Evolutionary conservation across 92 coral and sea anemone genomes (phyloP), one percentile per base, ranked within the genome.

Genomic region (Pocillopora grandis): DNA sequence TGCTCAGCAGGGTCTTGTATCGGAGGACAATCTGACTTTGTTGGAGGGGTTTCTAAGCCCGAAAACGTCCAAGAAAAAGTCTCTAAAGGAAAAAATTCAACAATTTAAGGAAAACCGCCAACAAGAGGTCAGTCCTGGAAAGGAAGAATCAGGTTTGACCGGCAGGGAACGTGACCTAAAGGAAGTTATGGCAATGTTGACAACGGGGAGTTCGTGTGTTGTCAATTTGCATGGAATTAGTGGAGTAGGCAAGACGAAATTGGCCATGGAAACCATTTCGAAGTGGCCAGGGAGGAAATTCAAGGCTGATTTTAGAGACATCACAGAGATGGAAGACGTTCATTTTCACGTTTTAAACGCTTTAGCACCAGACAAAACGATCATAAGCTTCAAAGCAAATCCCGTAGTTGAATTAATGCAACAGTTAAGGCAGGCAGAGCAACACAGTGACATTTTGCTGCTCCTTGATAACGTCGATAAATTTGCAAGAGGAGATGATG

Each of bases 181-280:
- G 31, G 23, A 36, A 31, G 77, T 88, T 10, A 15, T 67, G 63
- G 17, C 83, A 23, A 83, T 17, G 58, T 62, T 76, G 31, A 59
- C 52, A 3, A 31, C 66, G 9, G 78, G 76, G 5, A 59, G 36
- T 65, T 80, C 84, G 48, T 33, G 72, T 82, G 68, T 82, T 57
- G 59, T 90, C 2, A 89, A 89, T 27, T 72, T 92, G 58, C 59
- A 86, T 59, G 95, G 95, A 35, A 82, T 68, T 15, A 82, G 87
- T 9, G 95, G 95, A 12, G 91, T 92, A 3, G 95, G 95, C 3
- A 92, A 92, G 78, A 92, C 95, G 1, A 71, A 76, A 10, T 79
- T 92, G 3, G 95, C 95, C 19, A 76, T 58, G 9, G 76, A 84
- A 65, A 89, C 86, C 0, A 55, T 86, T 0, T 31, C 79, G 20